These are phyloP conservation scores for Caenorhabditis doughertyi DNA, from an alignment of 2,888 invertebrate genomes.

Conservation along the genomic window DNA sequence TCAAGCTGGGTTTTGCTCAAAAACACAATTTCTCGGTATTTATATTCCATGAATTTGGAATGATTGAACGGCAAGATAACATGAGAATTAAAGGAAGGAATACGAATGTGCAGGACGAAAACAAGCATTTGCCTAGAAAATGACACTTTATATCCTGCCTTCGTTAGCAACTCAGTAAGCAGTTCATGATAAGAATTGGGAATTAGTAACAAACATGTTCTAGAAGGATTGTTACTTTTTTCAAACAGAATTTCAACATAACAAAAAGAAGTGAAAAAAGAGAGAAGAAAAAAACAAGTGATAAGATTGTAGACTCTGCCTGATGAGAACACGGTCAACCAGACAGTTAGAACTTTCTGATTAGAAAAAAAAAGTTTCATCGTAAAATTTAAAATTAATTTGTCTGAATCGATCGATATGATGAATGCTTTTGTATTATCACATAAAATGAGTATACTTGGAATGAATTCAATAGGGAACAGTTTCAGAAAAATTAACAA, in stretches of 20 bases:
- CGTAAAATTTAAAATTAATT: background rate
- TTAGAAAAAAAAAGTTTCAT: slow-evolving; percentile 11
- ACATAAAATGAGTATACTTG: background rate
- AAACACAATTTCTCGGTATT: slow-evolving; percentile 52
- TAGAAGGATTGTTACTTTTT: background rate
- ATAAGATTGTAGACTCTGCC: slow-evolving; percentile 37
- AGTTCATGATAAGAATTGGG: slow-evolving; percentile 19
- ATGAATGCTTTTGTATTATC: slow-evolving; percentile 7
- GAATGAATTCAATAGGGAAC: background rate
- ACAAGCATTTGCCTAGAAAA: slow-evolving; percentile 46
- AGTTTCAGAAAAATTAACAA: background rate
- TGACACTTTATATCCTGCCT: slow-evolving; percentile 4
- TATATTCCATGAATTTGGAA: slow-evolving; percentile 63
- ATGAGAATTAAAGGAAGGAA: slow-evolving; percentile 55
- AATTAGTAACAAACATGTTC: slow-evolving; percentile 1
- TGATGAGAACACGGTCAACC: slow-evolving; percentile 11
- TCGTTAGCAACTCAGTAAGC: slow-evolving; percentile 1
- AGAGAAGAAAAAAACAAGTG: slow-evolving; percentile 40
- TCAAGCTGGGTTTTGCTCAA: slow-evolving; percentile 1
- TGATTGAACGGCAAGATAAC: slow-evolving; percentile 61
- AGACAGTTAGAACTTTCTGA: slow-evolving; percentile 18
- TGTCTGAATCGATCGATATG: too few relatives aligned
- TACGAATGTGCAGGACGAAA: slow-evolving; percentile 57
- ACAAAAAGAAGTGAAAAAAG: slow-evolving; percentile 5
- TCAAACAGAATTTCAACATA: slow-evolving; percentile 13